These are phyloP conservation scores for Barypeithes pellucidus DNA, from an alignment of 2,888 invertebrate species.

Conservation along the genomic window DNA sequence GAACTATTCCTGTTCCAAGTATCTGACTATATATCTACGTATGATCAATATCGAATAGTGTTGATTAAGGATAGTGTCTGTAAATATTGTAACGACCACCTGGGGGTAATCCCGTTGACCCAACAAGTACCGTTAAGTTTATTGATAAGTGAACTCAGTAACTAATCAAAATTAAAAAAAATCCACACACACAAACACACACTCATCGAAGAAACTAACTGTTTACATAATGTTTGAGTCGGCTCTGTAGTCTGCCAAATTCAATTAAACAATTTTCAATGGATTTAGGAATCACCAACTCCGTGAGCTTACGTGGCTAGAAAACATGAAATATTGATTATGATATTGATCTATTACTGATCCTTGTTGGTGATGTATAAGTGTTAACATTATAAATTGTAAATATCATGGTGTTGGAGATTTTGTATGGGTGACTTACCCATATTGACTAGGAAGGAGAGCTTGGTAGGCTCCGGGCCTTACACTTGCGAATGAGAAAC, in stretches of 20 bases:
- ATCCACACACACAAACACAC: conserved; percentile 71
- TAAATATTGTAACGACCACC: conserved; percentile 55
- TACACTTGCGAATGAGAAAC: conserved; percentile 84
- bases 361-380: conserved; percentile 55
- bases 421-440: conserved; percentile 77
- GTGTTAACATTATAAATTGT: conserved; percentile 45
- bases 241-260: conserved; percentile 69
- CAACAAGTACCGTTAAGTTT: conserved; percentile 61
- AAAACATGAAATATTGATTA: conserved; percentile 70
- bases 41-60: too few species aligned
- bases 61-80: conserved; percentile 16
- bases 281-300: conserved; percentile 69
- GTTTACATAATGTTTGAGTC: conserved; percentile 69
- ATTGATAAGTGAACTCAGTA: conserved; percentile 68
- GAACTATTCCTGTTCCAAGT: too few species aligned
- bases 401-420: conserved; percentile 31
- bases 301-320: conserved; percentile 69
- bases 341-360: conserved; percentile 58
- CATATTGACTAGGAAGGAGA: conserved; percentile 86
- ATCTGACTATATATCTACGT: too few species aligned
- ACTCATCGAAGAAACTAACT: conserved; percentile 71
- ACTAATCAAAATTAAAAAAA: conserved; percentile 66
- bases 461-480: conserved; percentile 83
- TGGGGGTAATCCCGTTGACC: conserved; percentile 62
- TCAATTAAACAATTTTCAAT: conserved; percentile 67